Evolutionary conservation across 2,888 invertebrate species (phyloP), one percentile per base, ranked within the genome.

Genomic region (Luperina nickerlii): DNA sequence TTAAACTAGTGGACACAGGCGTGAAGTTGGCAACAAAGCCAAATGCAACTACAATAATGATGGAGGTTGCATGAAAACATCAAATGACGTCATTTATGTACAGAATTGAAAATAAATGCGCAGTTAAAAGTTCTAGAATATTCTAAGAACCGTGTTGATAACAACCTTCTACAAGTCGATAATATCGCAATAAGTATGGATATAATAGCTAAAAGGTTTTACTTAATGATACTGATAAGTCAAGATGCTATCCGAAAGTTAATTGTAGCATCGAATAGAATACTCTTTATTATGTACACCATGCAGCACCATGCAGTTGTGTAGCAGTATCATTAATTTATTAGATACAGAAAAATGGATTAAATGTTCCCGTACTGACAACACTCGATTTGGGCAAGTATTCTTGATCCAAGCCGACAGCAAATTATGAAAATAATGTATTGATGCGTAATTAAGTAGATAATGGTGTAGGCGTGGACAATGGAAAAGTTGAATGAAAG

Each of bases 61-160:
- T 24, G 38, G 45, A 63, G 51, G 74, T 57, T 68, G 24, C 62
- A 66, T 38, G 60, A 66, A 27, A 32, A 70, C 48, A 51, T 65
- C 38, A 70, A 72, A 76, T 84, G 68, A 70, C 74, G 77, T 69
- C 60, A 74, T 5, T 32, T 62, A 48, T 32, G 45, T 65, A n/a
- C 20, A 72, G 45, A 81, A 74, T 71, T 27, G 11, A 54, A 81
- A 78, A 77, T 78, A 80, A 87, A 80, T 32, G 80, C 68, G 74
- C 67, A 65, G 27, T 68, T 15, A 69, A 67, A 32, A 27, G 27
- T 68, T 76, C 65, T 74, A 65, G 65, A 79, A 76, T 13, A 76
- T 27, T 24, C 15, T 20, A 45, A 27, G 67, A 57, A 51, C 15
- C 18, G 42, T 60, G 67, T 68, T 65, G 75, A 68, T 76, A 62